phyloP scores from a whole-genome alignment of 2,113 vertebrate genomes.

The Halcyon malimbica region DNA sequence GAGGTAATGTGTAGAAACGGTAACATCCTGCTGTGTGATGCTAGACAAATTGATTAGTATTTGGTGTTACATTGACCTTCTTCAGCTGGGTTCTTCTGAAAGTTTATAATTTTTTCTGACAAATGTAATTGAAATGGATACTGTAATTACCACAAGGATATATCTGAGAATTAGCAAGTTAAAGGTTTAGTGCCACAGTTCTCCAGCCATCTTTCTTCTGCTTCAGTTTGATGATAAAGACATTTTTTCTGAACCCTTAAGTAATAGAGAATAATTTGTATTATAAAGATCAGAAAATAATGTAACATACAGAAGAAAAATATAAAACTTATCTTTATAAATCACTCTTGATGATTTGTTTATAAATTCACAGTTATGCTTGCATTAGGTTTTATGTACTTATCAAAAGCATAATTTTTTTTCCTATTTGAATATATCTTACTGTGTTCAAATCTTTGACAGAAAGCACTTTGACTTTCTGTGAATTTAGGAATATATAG shows the following conservation, averaged over 20 bases:
- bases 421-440: neutral
- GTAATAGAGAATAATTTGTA: neutral
- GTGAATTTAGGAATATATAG: neutral
- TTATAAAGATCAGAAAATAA: neutral
- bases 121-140: slow-evolving; percentile 15
- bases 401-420: neutral
- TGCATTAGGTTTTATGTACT: neutral
- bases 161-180: neutral
- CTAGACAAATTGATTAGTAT: neutral
- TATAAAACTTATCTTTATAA: neutral
- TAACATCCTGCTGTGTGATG: neutral
- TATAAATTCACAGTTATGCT: neutral
- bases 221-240: neutral
- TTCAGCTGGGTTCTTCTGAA: neutral
- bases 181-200: neutral
- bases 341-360: neutral
- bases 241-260: neutral
- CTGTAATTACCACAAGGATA: neutral
- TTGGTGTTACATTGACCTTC: neutral
- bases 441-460: neutral
- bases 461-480: neutral
- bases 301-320: neutral
- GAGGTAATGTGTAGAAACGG: neutral
- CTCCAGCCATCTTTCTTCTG: neutral
- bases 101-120: neutral